Evolutionary conservation across 2,888 invertebrate species (phyloP), one percentile per base, ranked within the genome.

Genomic region (Stictocephala bisonia): DNA sequence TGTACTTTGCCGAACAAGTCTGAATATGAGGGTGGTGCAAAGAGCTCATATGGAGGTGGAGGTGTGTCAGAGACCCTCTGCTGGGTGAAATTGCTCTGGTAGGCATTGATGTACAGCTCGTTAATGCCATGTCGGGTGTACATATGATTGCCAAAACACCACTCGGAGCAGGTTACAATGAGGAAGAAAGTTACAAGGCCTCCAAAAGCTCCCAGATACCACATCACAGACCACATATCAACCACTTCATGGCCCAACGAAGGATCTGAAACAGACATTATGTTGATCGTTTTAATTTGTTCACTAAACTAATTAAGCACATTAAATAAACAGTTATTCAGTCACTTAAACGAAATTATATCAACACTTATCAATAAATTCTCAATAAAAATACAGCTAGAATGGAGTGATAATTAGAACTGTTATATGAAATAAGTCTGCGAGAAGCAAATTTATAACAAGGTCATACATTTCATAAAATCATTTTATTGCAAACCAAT

Each of bases 131-230:
- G 80, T 75, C 15, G 82, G 56, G 18, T 82, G 81, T 64, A 84
- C 13, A 78, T 79, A 2, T 83, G 82, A 2, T 83, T 83, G 20
- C 86, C 81, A 50, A 85, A 83, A 76, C 88, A 88, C 78, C 87
- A 87, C 85, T 87, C 87, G 3, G 87, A 87, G 76, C 87, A 88
- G 67, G 86, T 87, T 22, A 88, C 86, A 7, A 88, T 84, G 40
- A 88, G 82, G 81, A 88, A 88, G 81, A 87, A 87, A 3, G 86
- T 84, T 1, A 88, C 86, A 20, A 88, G 81, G 0, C 87, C 87
- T 3, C 87, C 87, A 78, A 88, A 87, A 1, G 87, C 87, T 1
- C 87, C 87, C 64, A 88, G 85, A 83, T 88, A 88, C 87, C 87
- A 87, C 4, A 87, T 83, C 68, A 88, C 85, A 26, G 87, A 87